Percentiles rank a stretch among this genome's conserved stretches.
phyloP scores from a whole-genome alignment of 2,113 vertebrate species.

The Rhombomys opimus region DNA sequence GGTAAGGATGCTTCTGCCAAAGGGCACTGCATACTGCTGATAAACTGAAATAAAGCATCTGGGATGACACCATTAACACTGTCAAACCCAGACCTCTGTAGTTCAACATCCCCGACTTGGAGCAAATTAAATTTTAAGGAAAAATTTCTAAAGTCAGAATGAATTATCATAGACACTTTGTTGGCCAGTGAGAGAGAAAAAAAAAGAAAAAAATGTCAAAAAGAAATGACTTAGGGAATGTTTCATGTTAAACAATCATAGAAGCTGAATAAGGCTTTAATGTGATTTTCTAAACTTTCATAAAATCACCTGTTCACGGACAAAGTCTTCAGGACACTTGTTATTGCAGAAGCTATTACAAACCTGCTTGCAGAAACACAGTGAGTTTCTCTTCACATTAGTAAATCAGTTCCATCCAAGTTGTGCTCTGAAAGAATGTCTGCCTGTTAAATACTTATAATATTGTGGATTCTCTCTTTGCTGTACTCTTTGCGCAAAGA shows the following conservation, averaged over 20 bases:
- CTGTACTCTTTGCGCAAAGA: slow-evolving; percentile 70
- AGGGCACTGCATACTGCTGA: background rate
- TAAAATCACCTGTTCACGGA: slow-evolving; percentile 75
- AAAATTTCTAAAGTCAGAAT: slow-evolving; percentile 66
- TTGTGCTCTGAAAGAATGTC: slow-evolving; percentile 81
- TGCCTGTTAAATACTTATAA: slow-evolving; percentile 80
- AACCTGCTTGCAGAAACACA: slow-evolving; percentile 74
- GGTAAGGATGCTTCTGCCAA: background rate
- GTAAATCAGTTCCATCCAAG: slow-evolving; percentile 75
- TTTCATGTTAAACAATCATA: slow-evolving; percentile 66
- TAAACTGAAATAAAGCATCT: background rate
- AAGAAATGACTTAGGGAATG: slow-evolving; percentile 60
- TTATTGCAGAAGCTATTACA: slow-evolving; percentile 59
- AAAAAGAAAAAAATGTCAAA: slow-evolving; percentile 46
- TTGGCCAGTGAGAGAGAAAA: slow-evolving; percentile 58
- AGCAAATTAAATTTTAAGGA: slow-evolving; percentile 53
- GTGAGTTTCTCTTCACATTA: slow-evolving; percentile 73
- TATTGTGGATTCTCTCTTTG: slow-evolving; percentile 80
- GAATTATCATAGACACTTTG: slow-evolving; percentile 58
- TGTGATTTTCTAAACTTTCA: slow-evolving; percentile 78
- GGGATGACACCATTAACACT: background rate
- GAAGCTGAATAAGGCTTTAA: slow-evolving; percentile 75
- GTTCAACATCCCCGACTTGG: slow-evolving; percentile 56
- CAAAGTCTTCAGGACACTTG: slow-evolving; percentile 75
- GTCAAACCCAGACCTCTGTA: background rate